A percentile compares a stretch with the other conserved stretches of the same genome.
These are phyloP conservation scores for Sinelater perroti DNA, from an alignment of 2,888 invertebrate species.

Conservation along the genomic window DNA sequence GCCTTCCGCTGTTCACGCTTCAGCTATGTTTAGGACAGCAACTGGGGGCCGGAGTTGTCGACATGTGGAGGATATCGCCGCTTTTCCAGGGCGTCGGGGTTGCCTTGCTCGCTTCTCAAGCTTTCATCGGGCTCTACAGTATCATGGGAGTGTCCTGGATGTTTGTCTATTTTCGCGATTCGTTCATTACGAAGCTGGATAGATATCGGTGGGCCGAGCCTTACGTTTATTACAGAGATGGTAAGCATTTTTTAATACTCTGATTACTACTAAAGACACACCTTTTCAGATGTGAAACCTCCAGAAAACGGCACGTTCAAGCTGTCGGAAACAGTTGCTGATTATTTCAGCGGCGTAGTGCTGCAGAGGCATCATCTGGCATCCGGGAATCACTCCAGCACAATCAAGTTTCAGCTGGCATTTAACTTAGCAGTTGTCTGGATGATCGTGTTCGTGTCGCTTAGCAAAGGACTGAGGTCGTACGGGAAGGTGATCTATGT, in stretches of 20 bases:
- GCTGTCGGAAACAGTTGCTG: constrained; percentile 80
- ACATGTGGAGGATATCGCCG: constrained; percentile 94
- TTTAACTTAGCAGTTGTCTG: constrained; percentile 90
- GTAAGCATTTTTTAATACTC: constrained; percentile 56
- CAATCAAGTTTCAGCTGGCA: constrained; percentile 85
- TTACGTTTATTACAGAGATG: constrained; percentile 73
- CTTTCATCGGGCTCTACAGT: constrained; percentile 85
- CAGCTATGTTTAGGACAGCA: constrained; percentile 88
- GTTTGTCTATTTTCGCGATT: constrained; percentile 86
- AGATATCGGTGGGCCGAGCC: constrained; percentile 84
- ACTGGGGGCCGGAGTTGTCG: constrained; percentile 83
- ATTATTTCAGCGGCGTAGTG: constrained; percentile 87
- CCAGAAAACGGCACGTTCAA: constrained; percentile 61
- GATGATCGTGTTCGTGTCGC: constrained; percentile 87
- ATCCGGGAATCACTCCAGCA: constrained; percentile 63
- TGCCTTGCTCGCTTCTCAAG: constrained; percentile 80
- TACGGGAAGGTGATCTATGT: constrained; percentile 86
- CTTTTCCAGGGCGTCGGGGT: constrained; percentile 91
- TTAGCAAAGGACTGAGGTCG: constrained; percentile 86
- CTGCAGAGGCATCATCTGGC: constrained; percentile 68
- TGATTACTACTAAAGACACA: background rate
- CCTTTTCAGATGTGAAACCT: constrained; percentile 48
- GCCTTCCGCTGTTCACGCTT: constrained; percentile 83
- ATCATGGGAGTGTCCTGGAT: constrained; percentile 91
- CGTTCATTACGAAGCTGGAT: constrained; percentile 82